A percentile compares a stretch with the other conserved stretches of the same genome.
phyloP scores from a whole-genome alignment of 2,113 vertebrate genomes.

The Xiphophorus hellerii region DNA sequence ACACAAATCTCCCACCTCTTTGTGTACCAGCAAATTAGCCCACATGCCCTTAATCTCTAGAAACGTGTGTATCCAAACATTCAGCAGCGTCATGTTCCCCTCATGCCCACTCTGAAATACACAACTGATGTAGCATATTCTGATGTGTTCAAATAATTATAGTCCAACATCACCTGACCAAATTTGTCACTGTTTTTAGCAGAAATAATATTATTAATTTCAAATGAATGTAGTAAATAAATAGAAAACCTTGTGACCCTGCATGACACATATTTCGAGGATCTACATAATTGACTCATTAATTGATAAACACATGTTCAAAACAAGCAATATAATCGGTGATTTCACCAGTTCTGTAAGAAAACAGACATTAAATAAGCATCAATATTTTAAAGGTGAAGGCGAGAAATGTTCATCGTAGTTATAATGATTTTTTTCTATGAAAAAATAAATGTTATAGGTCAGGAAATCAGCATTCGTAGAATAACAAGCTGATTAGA shows the following conservation, averaged over 20 bases:
- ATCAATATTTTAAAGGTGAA: not conserved
- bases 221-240: not conserved
- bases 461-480: not conserved
- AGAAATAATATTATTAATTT: not conserved
- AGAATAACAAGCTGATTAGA: not conserved
- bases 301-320: not conserved
- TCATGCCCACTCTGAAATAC: conserved; percentile 4
- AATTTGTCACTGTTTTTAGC: not conserved
- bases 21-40: conserved; percentile 36
- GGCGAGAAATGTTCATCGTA: not conserved
- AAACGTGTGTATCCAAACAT: conserved; percentile 31
- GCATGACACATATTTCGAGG: not conserved
- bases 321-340: not conserved
- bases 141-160: not conserved
- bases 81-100: conserved; percentile 2
- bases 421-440: not conserved
- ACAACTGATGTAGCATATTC: not conserved
- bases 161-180: not conserved
- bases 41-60: conserved; percentile 45
- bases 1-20: conserved; percentile 58
- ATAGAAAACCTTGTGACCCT: not conserved
- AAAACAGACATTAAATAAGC: not conserved
- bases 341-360: not conserved
- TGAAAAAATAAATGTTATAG: not conserved
- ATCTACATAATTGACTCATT: not conserved